These are phyloP conservation scores for Marcusenius ussheri DNA, from an alignment of 2,113 vertebrate species.

Conservation along the genomic window DNA sequence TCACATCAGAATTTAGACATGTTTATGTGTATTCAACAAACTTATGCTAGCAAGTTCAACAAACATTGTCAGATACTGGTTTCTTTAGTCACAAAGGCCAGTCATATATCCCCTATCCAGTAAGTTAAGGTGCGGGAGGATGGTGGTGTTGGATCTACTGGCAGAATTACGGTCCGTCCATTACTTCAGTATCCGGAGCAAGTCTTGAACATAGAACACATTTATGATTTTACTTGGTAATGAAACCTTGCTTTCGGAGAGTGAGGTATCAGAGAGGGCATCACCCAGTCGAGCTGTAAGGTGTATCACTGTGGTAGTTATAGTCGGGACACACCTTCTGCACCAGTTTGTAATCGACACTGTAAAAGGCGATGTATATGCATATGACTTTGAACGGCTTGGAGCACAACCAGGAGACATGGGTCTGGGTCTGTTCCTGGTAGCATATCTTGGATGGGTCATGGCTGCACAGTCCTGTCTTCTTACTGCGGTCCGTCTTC, in stretches of 20 bases:
- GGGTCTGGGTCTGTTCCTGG: slow-evolving; percentile 97
- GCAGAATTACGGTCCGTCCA: neutral
- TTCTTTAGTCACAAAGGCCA: neutral
- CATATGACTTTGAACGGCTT: slow-evolving; percentile 99
- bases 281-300: slow-evolving; percentile 93
- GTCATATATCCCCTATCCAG: neutral
- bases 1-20: neutral
- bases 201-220: neutral
- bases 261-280: slow-evolving; percentile 2
- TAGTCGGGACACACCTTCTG: slow-evolving; percentile 99
- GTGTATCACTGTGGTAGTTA: slow-evolving; percentile 96
- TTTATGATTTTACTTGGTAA: neutral
- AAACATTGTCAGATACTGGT: neutral
- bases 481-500: slow-evolving; percentile 97
- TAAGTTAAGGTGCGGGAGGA: neutral
- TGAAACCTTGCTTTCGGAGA: slow-evolving; percentile 8
- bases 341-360: slow-evolving; percentile 97
- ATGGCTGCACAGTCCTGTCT: slow-evolving; percentile 84
- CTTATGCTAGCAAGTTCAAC: neutral
- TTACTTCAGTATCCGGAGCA: neutral
- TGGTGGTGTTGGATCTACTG: neutral
- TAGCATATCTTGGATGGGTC: slow-evolving; percentile 93
- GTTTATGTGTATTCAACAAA: neutral
- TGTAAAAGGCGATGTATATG: slow-evolving; percentile 99
- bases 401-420: slow-evolving; percentile 97